Evolutionary conservation across 1,140 invertebrate species (phyloP).

Genomic region (Aleiodes sp.): DNA sequence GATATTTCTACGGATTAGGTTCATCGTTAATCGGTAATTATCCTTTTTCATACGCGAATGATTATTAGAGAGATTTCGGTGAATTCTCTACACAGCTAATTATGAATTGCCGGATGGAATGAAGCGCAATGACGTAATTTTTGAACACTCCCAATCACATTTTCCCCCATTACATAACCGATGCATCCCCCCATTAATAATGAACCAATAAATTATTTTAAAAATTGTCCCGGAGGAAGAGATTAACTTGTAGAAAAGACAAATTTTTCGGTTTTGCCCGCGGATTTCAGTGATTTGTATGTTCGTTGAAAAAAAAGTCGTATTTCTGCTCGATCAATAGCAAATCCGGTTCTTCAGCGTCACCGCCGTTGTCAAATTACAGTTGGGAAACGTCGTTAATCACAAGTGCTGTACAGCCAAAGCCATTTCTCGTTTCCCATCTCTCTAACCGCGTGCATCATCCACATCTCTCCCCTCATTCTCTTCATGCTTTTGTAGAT

Average conservation of each 20-base stretch:
- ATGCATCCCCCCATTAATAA: no score
- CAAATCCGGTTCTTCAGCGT: slow-evolving; percentile 48
- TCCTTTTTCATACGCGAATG: no score
- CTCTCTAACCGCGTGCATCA: not conserved
- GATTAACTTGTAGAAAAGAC: not conserved
- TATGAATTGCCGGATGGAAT: no score
- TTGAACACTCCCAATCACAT: no score
- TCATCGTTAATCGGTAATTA: no score
- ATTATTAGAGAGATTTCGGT: no score
- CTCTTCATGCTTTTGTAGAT: not conserved
- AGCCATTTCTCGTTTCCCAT: slow-evolving; percentile 26
- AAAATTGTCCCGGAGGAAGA: slow-evolving; percentile 18
- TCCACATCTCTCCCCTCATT: not conserved
- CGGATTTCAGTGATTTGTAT: not conserved
- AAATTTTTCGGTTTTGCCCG: no score
- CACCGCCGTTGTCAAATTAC: slow-evolving; percentile 51
- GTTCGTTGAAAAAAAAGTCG: not conserved
- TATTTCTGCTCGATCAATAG: slow-evolving; percentile 28
- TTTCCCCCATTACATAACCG: no score
- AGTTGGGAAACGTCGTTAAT: slow-evolving; percentile 48
- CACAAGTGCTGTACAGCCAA: slow-evolving; percentile 39
- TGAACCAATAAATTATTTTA: not conserved
- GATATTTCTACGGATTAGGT: no score
- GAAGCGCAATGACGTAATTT: no score
- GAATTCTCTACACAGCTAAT: no score